phyloP scores from a whole-genome alignment of 2,888 invertebrate species.

The Cephus nigrinus region DNA sequence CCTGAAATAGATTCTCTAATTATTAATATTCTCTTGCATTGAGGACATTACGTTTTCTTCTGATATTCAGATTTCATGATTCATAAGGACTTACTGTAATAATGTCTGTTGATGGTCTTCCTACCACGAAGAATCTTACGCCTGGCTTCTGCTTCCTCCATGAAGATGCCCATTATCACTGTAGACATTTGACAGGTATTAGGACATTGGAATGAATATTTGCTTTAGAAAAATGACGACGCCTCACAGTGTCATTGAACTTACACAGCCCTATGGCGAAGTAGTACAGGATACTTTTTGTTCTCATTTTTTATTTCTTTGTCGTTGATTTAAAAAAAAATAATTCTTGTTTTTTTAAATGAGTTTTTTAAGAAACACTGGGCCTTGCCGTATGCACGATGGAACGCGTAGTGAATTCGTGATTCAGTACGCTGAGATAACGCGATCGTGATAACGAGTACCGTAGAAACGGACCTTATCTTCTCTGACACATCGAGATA shows the following conservation, averaged over 20 bases:
- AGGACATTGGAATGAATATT: not conserved
- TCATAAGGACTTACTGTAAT: constrained; percentile 76
- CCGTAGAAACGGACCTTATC: constrained; percentile 42
- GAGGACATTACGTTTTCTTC: constrained; percentile 1
- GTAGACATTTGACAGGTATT: constrained; percentile 46
- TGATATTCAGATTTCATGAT: constrained; percentile 10
- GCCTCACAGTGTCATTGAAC: constrained; percentile 25
- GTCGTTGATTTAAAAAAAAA: not conserved
- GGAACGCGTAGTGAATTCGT: constrained; percentile 30
- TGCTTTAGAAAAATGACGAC: not conserved
- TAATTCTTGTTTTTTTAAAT: not conserved
- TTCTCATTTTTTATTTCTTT: constrained; percentile 33
- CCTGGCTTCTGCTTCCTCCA: constrained; percentile 80
- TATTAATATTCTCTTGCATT: not conserved
- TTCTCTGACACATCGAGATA: constrained; percentile 44
- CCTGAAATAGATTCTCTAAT: constrained; percentile 64
- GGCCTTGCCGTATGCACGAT: constrained; percentile 7
- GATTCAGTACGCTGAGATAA: constrained; percentile 57
- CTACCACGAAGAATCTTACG: constrained; percentile 83
- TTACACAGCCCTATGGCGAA: constrained; percentile 56
- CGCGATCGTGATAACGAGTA: constrained; percentile 42
- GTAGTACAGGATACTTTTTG: constrained; percentile 50
- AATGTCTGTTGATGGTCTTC: constrained; percentile 80
- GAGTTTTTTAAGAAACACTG: constrained; percentile 1
- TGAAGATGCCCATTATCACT: constrained; percentile 77